phyloP scores from a whole-genome alignment of 2,113 vertebrate species.

The Ploceus nigricollis region DNA sequence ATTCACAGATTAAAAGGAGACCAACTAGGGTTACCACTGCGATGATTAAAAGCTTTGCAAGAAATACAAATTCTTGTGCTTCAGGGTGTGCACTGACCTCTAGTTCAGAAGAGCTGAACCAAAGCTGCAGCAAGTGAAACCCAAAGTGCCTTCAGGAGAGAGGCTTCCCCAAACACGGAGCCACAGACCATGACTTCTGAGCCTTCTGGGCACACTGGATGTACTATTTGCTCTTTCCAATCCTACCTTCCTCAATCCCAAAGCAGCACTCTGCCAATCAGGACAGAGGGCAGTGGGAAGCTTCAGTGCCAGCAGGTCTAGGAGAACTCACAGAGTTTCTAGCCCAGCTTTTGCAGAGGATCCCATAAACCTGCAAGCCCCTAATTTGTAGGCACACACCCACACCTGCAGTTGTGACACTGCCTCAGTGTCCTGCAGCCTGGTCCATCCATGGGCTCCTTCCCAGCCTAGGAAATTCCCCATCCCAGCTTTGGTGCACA shows the following conservation, averaged over 20 bases:
- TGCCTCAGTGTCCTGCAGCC: fast-evolving
- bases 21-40: neutral
- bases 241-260: fast-evolving
- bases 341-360: neutral
- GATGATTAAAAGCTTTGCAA: neutral
- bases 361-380: neutral
- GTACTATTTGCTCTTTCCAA: neutral
- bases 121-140: neutral
- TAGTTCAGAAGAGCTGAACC: neutral
- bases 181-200: neutral
- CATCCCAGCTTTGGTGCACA: fast-evolving
- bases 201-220: neutral
- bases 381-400: fast-evolving
- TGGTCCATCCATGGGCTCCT: fast-evolving
- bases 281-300: neutral
- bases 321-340: neutral
- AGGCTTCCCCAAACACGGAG: neutral
- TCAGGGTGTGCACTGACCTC: neutral
- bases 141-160: neutral
- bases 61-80: neutral
- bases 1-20: neutral
- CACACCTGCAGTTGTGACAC: fast-evolving
- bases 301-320: neutral
- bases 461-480: neutral
- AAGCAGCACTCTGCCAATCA: neutral